phyloP scores from a whole-genome alignment of 2,797 vertebrate species.

The Podarcis lilfordi region DNA sequence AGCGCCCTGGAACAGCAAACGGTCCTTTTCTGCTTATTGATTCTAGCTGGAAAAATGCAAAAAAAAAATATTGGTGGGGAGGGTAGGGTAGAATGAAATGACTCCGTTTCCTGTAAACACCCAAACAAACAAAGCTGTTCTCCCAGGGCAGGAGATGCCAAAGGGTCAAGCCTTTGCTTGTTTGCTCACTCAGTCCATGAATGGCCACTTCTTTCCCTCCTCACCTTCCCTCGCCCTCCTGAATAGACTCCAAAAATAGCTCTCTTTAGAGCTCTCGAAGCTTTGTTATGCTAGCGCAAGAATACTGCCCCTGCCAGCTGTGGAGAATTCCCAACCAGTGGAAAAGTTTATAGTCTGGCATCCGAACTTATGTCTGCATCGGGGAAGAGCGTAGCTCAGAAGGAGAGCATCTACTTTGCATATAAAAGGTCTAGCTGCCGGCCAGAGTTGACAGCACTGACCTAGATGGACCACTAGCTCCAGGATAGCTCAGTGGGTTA shows the following conservation, averaged over 20 bases:
- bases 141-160: neutral
- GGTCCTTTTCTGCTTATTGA: neutral
- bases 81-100: neutral
- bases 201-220: neutral
- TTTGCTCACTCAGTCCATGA: neutral
- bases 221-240: neutral
- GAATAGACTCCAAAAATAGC: neutral
- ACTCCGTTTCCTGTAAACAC: slow-evolving; percentile 17
- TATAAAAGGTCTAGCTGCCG: too few species aligned
- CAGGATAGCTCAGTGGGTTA: too few species aligned
- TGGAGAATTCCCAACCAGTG: neutral
- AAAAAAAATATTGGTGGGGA: neutral
- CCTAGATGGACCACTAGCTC: too few species aligned
- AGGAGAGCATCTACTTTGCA: too few species aligned
- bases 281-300: neutral
- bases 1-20: neutral
- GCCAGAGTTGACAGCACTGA: too few species aligned
- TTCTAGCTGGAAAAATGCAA: neutral
- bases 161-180: neutral
- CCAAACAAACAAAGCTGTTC: neutral
- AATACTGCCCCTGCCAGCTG: neutral
- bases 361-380: too few species aligned
- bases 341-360: too few species aligned
- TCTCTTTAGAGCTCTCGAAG: neutral
- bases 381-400: too few species aligned